Percentiles rank a stretch among this genome's conserved stretches.
These are phyloP conservation scores for Rhincodon typus DNA, from an alignment of 2,797 vertebrate species.

Conservation along the genomic window DNA sequence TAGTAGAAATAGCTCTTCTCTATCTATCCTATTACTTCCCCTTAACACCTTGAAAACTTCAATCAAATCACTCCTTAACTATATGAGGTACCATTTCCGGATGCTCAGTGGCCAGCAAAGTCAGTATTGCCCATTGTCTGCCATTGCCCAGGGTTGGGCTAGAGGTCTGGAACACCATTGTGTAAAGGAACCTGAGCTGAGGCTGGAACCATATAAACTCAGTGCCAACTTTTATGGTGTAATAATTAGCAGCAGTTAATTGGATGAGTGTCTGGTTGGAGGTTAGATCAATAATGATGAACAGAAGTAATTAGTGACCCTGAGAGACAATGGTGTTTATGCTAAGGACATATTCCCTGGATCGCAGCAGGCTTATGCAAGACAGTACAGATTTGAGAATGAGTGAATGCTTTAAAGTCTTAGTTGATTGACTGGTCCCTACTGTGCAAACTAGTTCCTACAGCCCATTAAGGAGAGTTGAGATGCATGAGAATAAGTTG, in stretches of 20 bases:
- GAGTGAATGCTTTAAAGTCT: neutral
- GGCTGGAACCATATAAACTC: neutral
- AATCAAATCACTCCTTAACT: no score
- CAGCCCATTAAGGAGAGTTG: neutral
- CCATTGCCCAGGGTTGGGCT: neutral
- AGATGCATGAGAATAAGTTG: neutral
- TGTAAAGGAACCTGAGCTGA: neutral
- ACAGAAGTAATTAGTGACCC: neutral
- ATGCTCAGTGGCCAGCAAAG: neutral
- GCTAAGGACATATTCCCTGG: neutral
- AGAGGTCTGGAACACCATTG: neutral
- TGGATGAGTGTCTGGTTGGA: slow-evolving; percentile 4
- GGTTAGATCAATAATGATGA: neutral
- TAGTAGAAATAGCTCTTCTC: no score
- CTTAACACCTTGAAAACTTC: no score
- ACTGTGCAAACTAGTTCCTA: neutral
- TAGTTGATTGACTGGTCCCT: neutral
- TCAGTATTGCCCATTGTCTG: neutral
- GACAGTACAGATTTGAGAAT: neutral
- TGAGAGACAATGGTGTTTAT: no score
- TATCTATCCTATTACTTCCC: no score
- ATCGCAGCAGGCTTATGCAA: neutral
- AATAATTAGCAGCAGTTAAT: neutral
- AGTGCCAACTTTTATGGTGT: neutral
- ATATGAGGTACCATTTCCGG: no score